Evolutionary conservation across 2,113 vertebrate genomes (phyloP), one percentile per base, ranked within the genome.

Genomic region (Plestiodon gilberti): DNA sequence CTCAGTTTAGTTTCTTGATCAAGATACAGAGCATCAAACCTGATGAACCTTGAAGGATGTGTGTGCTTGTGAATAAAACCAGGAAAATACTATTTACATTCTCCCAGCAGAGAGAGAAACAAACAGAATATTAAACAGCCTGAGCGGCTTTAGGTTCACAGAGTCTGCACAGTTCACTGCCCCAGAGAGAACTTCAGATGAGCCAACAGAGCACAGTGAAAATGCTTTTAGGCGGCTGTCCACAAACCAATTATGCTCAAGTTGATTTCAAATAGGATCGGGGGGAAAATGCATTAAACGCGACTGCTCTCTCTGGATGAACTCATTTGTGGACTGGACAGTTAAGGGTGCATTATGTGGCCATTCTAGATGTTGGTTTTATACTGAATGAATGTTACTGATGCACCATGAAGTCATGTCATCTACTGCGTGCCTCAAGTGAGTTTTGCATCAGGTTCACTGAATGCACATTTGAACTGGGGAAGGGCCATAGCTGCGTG

Each of bases 161-260:
- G 69, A 43, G 59, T 48, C 48, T 65, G 30, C 35, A 79, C 67
- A 57, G 75, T 64, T 84, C 67, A 88, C 48, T 81, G 76, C 33
- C 69, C 76, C 33, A 59, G 61, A 67, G 61, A 64, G 61, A 59
- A 67, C 69, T 84, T 74, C 48, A 81, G 35, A 52, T 67, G 35
- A 28, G 22, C 14, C 71, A 84, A 59, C 9, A 79, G 20, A 69
- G 43, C 43, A 57, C 48, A 59, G 69, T 38, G 64, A 87, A 87
- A 74, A 81, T 87, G 78, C 59, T 74, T 81, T 87, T 74, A 81
- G 78, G 78, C 35, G 64, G 59, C 85, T 65, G 69, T 74, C 40
- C 59, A 64, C 23, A 75, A 87, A 87, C 61, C 40, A 81, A 86
- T 81, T 81, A 65, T 55, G 40, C 15, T 62, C 35, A 20, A 33